Base-by-base conservation (phyloP, 2,797 vertebrate genomes). In the Sebastes vulpes region DNA sequence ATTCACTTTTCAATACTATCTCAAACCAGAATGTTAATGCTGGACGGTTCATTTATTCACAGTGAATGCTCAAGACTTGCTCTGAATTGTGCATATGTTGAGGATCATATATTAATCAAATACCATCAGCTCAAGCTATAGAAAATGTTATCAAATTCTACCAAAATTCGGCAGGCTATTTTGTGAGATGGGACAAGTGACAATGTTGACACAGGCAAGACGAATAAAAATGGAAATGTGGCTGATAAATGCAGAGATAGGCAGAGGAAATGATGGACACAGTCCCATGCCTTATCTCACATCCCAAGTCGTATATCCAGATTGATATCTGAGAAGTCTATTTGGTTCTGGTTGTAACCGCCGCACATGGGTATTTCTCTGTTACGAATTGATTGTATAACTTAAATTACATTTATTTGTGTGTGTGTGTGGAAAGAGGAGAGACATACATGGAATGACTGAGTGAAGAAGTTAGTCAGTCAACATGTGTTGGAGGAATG, bases 151-250 rank as follows among this genome's bases (percentile, higher is more conserved):
- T 50, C 14, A 64, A 56, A 65, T 68, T 38, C 54, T 5, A 54
- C 42, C 31, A 60, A 18, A 18, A 71, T 79, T 52, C 42, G 4
- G 31, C 25, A 72, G 48, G 11, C 32, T 68, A 60, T 65, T 78
- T 54, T 68, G 38, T 48, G 54, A 61, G 65, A 79, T 61, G 3
- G 42, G 16, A 56, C 48, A 50, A n/a, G 28, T n/a, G 11, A 75
- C 26, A 54, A 63, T 58, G 53, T 28, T 71, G 68, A 72, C 48
- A 70, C 46, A 56, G 48, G 8, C 29, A 50, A 57, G 54, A 64
- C 20, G 63, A 83, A 81, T 61, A 54, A 53, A 85, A 82, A 82
- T 81, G 66, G 18, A 90, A 85, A 87, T 84, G 32, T 58, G 57
- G 21, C 6, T 50, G 21, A 85, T 52, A 78, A 81, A 82, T 67